Evolutionary conservation across 2,113 vertebrate species (phyloP).

Genomic region (Aptenodytes forsteri): DNA sequence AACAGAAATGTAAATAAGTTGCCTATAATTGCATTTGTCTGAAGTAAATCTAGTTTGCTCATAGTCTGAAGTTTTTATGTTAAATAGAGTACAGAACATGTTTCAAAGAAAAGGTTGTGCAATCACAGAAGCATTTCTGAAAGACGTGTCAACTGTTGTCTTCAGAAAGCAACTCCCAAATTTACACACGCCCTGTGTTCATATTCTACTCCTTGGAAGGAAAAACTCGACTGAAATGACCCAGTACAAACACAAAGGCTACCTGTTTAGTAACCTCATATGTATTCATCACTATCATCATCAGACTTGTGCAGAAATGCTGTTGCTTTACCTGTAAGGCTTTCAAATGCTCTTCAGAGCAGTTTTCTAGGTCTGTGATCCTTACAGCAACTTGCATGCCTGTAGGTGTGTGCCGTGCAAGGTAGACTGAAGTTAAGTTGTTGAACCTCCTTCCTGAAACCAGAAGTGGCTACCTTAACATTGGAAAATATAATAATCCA

Average conservation of each 20-base stretch:
- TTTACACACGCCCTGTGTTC: not conserved
- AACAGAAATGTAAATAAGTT: not conserved
- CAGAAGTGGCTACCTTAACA: conserved; percentile 20
- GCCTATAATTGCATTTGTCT: not conserved
- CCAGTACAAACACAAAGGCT: not conserved
- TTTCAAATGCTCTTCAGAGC: conserved; percentile 91
- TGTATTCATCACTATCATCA: not conserved
- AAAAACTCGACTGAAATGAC: not conserved
- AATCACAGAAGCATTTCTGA: not conserved
- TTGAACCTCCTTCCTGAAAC: conserved; percentile 89
- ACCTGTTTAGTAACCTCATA: not conserved
- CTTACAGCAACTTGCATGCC: conserved; percentile 88
- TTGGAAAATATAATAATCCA: not conserved
- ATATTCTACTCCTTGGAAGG: not conserved
- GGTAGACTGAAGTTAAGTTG: conserved; percentile 89
- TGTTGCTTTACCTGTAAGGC: conserved; percentile 86
- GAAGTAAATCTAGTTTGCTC: not conserved
- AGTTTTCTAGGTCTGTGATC: conserved; percentile 93
- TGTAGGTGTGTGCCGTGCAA: conserved; percentile 89
- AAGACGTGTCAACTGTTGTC: not conserved
- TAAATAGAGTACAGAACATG: not conserved
- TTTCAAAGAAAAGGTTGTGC: not conserved
- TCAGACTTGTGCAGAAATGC: not conserved
- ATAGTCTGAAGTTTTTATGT: not conserved
- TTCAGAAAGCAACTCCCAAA: not conserved